phyloP scores from a whole-genome alignment of 2,797 vertebrate genomes.

The Bovichtus diacanthus region DNA sequence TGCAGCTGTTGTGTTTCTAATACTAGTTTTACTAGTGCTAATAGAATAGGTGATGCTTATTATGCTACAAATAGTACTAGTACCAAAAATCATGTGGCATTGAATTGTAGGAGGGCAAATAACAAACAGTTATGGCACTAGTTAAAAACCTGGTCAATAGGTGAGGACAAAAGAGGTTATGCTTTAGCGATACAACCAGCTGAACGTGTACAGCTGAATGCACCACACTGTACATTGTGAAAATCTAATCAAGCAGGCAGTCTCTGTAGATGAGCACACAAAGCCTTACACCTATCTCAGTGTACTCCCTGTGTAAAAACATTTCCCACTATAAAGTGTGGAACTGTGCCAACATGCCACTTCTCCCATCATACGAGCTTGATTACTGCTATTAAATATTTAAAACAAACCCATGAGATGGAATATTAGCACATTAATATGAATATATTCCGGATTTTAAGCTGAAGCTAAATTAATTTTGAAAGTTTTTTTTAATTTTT shows the following conservation, averaged over 20 bases:
- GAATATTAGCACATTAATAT: neutral
- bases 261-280: conserved; percentile 23
- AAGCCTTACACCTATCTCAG: conserved; percentile 13
- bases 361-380: conserved; percentile 1
- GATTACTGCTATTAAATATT: neutral
- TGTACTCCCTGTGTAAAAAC: neutral
- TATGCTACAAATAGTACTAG: neutral
- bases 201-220: conserved; percentile 10
- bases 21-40: neutral
- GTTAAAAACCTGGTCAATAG: neutral
- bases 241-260: conserved; percentile 28
- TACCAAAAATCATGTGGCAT: neutral
- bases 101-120: neutral
- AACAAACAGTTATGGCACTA: conserved; percentile 15
- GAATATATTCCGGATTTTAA: neutral
- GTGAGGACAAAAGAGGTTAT: conserved; percentile 6
- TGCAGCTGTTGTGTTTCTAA: conserved; percentile 23
- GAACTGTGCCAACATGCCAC: neutral
- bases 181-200: neutral
- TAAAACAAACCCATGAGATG: neutral
- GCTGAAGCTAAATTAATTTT: neutral
- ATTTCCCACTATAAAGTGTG: neutral
- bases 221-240: conserved; percentile 20
- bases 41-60: neutral
- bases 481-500: too few species aligned